Base-by-base conservation (phyloP, 2,797 vertebrate species). In the Hybognathus amarus region DNA sequence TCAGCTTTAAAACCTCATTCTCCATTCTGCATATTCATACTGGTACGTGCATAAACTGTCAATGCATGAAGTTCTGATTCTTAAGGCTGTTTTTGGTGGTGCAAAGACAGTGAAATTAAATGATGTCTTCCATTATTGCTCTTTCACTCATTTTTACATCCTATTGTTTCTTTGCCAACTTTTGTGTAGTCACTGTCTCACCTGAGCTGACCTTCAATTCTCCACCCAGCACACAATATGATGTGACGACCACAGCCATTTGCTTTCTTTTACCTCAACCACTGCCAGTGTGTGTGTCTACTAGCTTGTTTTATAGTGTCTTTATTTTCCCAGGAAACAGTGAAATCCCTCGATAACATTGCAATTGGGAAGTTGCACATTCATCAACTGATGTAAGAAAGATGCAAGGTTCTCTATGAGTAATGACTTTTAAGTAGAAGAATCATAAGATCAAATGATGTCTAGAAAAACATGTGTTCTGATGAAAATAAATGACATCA, bases 351-450 rank as follows among this genome's bases (percentile, higher is more conserved):
- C 18, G 74, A 76, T 77, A 80, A 17, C 63, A 20, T 42, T 38
- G 17, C 33, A 1, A 74, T 2, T n/a, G 56, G 66, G 84, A 70
- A 63, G 67, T 59, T 83, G 38, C 40, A 45, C 45, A 70, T 80
- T 70, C 77, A 66, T 79, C 81, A 83, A 24, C 54, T 86, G 85
- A 86, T 83, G 82, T 82, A 86, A 86, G 77, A 64, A 80, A 70
- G 85, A 66, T 77, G 77, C 71, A 86, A 86, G 13, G 2, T 52
- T 54, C 56, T 63, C 50, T 24, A 10, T 79, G 36, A 71, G 30
- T 79, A 76, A 83, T 87, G 64, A 74, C 70, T 63, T 10, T 24
- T 77, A 40, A 30, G 56, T 71, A 67, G 68, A 71, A 71, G 56
- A 79, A 63, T 71, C 81, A 82, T 33, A 56, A 68, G 30, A 52